Evolutionary conservation across 1,140 invertebrate genomes (phyloP), one percentile per base, ranked within the genome.

Genomic region (Coptotermes formosanus): DNA sequence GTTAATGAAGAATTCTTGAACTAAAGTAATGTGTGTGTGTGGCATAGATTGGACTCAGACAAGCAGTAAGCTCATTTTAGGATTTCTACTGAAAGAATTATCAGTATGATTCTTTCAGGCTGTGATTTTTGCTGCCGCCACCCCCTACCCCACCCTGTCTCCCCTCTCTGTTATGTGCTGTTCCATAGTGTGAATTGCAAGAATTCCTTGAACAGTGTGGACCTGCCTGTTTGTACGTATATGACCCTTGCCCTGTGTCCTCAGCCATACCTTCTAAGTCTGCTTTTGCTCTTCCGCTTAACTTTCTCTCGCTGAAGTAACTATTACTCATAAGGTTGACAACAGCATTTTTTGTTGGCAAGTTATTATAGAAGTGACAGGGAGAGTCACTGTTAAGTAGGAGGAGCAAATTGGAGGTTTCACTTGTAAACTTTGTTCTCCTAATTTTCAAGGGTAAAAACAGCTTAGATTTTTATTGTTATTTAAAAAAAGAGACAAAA

Each of bases 391-490:
- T 32, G 48, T 84, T 38, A 45, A 84, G 30, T n/a, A 25, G 38
- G 38, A 52, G 43, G n/a, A 84, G n/a, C 30, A 19, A 32, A 14
- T 25, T 84, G 83, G 23, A 59, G n/a, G 14, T 3, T 30, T n/a
- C 21, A 30, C 4, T 30, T 55, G 45, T 84, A 32, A 52, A 84
- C 38, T 30, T 32, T 32, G 48, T 55, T 32, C 32, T 64, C 48
- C 32, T 52, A 2, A 84, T 55, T 84, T 84, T 84, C 64, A 75
- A 75, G 64, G 25, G 64, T 75, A 75, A 75, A 75, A 75, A 75
- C 21, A 55, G 52, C 83, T 55, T 84, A 55, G 1, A 84, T 84
- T 84, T 84, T 55, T 84, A 55, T 55, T 84, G 83, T 52, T 55
- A 55, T 84, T 32, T 55, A 45, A 32, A 59, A 48, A 84, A 84